Base-by-base conservation (phyloP, 2,888 invertebrate genomes). In the Steinernema carpocapsae region DNA sequence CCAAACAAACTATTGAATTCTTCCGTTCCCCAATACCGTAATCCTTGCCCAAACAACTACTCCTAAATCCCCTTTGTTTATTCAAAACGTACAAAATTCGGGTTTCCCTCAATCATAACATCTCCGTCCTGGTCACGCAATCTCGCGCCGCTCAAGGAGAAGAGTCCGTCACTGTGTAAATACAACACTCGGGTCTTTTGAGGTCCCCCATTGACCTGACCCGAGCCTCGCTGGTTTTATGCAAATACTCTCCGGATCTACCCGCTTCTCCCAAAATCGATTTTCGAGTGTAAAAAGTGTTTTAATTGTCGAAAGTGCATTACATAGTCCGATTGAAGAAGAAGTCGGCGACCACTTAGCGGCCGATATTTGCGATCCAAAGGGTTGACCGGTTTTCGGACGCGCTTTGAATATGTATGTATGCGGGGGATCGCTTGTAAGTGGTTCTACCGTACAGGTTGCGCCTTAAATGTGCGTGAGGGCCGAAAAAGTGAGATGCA, bases 271-370 rank as follows among this genome's bases (percentile, higher is more conserved):
- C 64, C 29, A 64, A 26, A 64, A 64, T 64, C 64, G 64, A 64
- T 64, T 64, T 64, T 64, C 64, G 64, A 26, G 6, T 64, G 64
- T 64, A 64, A 64, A 64, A 64, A 64, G 64, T 64, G 32, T 64
- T 64, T 56, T 64, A 64, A 64, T 64, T 64, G 64, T 64, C 37
- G 64, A 64, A 64, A 64, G 64, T 64, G 64, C 64, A 64, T 64
- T 64, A 64, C 64, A 64, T 64, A 64, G 32, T 32, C 32, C 37
- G 64, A 37, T 29, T 64, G 64, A 64, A 37, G 37, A 37, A 64
- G 64, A 64, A 64, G 64, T 64, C 64, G 64, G 29, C 64, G 64
- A 64, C 64, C 64, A 64, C 64, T 64, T 64, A 64, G 64, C 64
- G 64, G 64, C 64, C 64, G 32, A 64, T 64, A 64, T 64, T 64